Conservation (phyloP, 1,140 invertebrate genomes). For the Drosophila lowei region DNA sequence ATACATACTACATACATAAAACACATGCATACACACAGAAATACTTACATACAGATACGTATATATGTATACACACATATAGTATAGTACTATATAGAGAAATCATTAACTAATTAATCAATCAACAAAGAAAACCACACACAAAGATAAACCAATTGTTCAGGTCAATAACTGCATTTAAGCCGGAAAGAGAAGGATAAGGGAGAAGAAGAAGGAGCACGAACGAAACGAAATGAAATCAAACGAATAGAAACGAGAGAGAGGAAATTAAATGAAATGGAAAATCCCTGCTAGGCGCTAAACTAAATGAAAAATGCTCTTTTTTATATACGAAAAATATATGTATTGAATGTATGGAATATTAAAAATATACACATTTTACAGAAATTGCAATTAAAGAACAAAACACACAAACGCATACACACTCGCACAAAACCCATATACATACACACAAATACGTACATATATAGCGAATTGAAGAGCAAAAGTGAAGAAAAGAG, state of each 20-base stretch:
- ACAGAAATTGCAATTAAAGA: slow-evolving; percentile 39
- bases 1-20: slow-evolving; percentile 15
- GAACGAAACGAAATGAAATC: slow-evolving; percentile 5
- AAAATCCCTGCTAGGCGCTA: slow-evolving; percentile 65
- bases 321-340: slow-evolving; percentile 58
- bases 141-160: slow-evolving; percentile 51
- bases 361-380: slow-evolving; percentile 41
- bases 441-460: slow-evolving; percentile 14
- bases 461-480: no score
- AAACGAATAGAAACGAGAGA: neutral
- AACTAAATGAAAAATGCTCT: slow-evolving; percentile 55
- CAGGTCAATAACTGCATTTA: slow-evolving; percentile 81
- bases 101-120: slow-evolving; percentile 47
- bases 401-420: slow-evolving; percentile 35
- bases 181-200: slow-evolving; percentile 23
- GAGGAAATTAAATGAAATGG: slow-evolving; percentile 5
- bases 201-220: neutral
- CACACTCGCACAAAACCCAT: slow-evolving; percentile 26
- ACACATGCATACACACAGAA: slow-evolving; percentile 12
- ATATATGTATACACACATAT: slow-evolving; percentile 40
- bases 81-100: slow-evolving; percentile 34
- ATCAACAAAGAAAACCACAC: slow-evolving; percentile 30
- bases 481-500: no score
- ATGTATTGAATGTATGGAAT: slow-evolving; percentile 13
- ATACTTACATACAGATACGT: slow-evolving; percentile 28